A percentile compares a stretch with the other conserved stretches of the same genome.
These are phyloP conservation scores for Aspidapion aeneum DNA, from an alignment of 2,888 invertebrate genomes.

Conservation along the genomic window DNA sequence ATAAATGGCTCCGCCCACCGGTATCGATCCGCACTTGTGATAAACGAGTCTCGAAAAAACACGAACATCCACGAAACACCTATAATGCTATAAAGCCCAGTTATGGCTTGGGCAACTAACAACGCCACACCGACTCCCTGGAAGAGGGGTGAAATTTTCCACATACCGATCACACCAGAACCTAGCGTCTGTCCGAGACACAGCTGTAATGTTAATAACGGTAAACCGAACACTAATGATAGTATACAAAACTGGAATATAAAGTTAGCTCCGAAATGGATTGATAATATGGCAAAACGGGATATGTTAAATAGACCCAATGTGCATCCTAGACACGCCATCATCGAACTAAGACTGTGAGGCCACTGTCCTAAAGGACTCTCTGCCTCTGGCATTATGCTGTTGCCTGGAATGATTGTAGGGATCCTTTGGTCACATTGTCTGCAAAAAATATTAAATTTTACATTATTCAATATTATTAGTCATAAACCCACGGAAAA, in stretches of 20 bases:
- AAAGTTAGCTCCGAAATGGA: slow-evolving; percentile 86
- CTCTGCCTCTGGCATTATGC: slow-evolving; percentile 49
- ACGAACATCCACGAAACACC: slow-evolving; percentile 91
- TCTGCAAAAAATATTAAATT: slow-evolving; percentile 43
- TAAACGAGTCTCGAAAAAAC: slow-evolving; percentile 83
- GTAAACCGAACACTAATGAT: slow-evolving; percentile 67
- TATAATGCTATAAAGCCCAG: slow-evolving; percentile 83
- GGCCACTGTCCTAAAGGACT: slow-evolving; percentile 63
- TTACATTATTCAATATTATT: neutral
- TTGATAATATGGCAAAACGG: slow-evolving; percentile 68
- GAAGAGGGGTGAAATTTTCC: slow-evolving; percentile 89
- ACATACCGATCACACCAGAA: slow-evolving; percentile 87
- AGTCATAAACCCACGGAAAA: too few relatives aligned
- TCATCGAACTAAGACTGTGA: slow-evolving; percentile 69
- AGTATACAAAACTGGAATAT: slow-evolving; percentile 84
- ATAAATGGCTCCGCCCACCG: slow-evolving; percentile 77
- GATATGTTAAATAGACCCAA: slow-evolving; percentile 86
- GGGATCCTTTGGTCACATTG: slow-evolving; percentile 46
- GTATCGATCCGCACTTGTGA: slow-evolving; percentile 73
- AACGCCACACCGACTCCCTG: slow-evolving; percentile 85
- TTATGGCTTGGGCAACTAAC: slow-evolving; percentile 72
- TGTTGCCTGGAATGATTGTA: slow-evolving; percentile 29
- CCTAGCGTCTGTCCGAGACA: slow-evolving; percentile 82
- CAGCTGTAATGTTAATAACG: slow-evolving; percentile 79
- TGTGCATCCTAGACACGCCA: slow-evolving; percentile 82